These are phyloP conservation scores for Apostichopus californicus DNA, from an alignment of 35 echinoderm and acorn worm species.

Conservation along the genomic window DNA sequence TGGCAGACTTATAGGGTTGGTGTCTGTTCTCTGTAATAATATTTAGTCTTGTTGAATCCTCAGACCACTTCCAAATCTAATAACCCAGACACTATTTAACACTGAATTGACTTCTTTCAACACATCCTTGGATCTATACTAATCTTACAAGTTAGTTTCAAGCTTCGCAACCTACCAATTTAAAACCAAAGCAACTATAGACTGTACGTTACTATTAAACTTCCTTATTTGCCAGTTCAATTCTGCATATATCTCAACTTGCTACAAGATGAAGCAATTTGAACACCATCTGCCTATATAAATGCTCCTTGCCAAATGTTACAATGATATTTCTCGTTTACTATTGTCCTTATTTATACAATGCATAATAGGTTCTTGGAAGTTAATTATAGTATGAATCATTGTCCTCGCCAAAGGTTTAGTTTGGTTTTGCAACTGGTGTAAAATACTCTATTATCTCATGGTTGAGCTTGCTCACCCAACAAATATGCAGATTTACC, in stretches of 20 bases:
- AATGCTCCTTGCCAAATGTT: neutral
- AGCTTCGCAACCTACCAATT: too few species aligned
- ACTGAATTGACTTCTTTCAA: too few species aligned
- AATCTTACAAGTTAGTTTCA: too few species aligned
- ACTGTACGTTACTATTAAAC: neutral
- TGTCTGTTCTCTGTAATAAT: too few species aligned
- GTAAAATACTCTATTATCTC: neutral
- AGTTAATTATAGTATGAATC: neutral
- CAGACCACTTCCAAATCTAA: too few species aligned
- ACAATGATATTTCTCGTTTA: neutral
- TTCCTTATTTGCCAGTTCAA: neutral
- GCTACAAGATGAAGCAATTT: neutral
- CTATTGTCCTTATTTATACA: neutral
- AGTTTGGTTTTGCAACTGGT: neutral
- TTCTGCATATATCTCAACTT: neutral
- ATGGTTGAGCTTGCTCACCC: neutral
- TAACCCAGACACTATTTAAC: too few species aligned
- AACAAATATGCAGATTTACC: too few species aligned
- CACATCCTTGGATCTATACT: too few species aligned
- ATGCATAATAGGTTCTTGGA: neutral
- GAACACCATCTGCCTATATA: neutral
- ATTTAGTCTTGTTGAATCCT: too few species aligned
- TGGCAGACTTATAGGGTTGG: too few species aligned
- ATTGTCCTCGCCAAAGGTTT: neutral
- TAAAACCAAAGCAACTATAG: too few species aligned